Evolutionary conservation across 2,113 vertebrate genomes (phyloP).

Genomic region (Carlito syrichta): DNA sequence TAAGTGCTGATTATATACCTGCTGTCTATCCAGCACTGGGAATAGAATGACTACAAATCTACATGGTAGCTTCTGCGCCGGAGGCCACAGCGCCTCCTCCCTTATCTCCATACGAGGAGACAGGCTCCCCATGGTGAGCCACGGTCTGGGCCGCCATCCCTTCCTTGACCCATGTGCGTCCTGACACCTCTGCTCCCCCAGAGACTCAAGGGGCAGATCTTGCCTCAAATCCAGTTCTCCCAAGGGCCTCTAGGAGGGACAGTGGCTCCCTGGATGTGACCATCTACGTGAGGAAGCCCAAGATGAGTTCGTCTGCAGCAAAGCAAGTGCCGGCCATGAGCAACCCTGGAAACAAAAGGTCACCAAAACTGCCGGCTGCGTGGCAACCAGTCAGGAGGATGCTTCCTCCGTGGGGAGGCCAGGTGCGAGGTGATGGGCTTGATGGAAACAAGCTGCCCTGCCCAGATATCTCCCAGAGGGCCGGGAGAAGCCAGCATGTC

Average conservation of each 20-base stretch:
- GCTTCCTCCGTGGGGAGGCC: background rate
- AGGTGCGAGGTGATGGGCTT: background rate
- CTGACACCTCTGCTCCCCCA: accelerated
- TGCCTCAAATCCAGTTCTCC: background rate
- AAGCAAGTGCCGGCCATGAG: accelerated
- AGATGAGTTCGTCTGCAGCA: background rate
- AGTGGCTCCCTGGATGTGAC: background rate
- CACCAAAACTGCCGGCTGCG: background rate
- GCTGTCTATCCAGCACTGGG: background rate
- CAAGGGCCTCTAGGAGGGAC: background rate
- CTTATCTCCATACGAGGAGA: background rate
- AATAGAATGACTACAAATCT: background rate
- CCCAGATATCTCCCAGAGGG: accelerated
- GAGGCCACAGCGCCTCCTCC: background rate
- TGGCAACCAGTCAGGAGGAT: background rate
- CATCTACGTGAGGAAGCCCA: accelerated
- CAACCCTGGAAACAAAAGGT: background rate
- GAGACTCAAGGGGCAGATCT: background rate
- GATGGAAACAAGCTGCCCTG: background rate
- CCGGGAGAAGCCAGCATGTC: background rate
- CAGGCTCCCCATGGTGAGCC: accelerated
- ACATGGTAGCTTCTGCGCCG: accelerated
- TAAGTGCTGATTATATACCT: accelerated
- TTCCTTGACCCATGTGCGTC: background rate
- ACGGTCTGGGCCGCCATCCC: accelerated